Evolutionary conservation across 2,888 invertebrate species (phyloP).

Genomic region (Latrodectus elegans): DNA sequence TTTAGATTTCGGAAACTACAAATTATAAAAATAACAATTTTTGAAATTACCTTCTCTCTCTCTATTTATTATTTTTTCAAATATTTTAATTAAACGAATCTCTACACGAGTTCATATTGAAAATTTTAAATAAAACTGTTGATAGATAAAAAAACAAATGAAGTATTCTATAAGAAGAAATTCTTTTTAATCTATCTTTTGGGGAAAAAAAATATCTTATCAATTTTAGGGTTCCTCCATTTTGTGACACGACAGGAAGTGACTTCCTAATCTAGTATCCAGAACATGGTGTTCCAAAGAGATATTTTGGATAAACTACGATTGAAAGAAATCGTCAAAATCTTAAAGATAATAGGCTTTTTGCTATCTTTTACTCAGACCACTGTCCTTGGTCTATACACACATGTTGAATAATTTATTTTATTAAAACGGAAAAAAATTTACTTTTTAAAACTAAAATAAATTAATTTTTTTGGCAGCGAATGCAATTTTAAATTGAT

Average conservation of each 20-base stretch:
- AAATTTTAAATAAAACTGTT: too few relatives aligned
- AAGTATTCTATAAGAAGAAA: too few relatives aligned
- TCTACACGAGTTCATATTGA: too few relatives aligned
- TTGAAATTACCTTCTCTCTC: too few relatives aligned
- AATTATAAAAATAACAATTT: too few relatives aligned
- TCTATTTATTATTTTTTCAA: too few relatives aligned
- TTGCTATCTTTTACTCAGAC: not conserved
- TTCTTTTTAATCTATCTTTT: too few relatives aligned
- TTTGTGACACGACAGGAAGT: not conserved
- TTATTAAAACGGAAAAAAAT: conserved; percentile 30
- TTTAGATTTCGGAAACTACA: too few relatives aligned
- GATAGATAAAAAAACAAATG: too few relatives aligned
- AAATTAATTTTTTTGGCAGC: not conserved
- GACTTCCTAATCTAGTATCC: conserved; percentile 18
- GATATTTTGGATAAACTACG: conserved; percentile 37
- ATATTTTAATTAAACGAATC: too few relatives aligned
- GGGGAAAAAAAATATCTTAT: not conserved
- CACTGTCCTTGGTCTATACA: conserved; percentile 17
- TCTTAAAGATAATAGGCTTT: conserved; percentile 24
- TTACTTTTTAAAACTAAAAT: not conserved
- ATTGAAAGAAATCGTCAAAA: conserved; percentile 39
- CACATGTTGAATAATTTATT: conserved; percentile 7
- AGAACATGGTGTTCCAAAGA: conserved; percentile 31
- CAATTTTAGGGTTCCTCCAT: not conserved
- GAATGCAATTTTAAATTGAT: too few relatives aligned